These are phyloP conservation scores for Sebastes matsubarae DNA, from an alignment of 2,797 vertebrate species.

Conservation along the genomic window DNA sequence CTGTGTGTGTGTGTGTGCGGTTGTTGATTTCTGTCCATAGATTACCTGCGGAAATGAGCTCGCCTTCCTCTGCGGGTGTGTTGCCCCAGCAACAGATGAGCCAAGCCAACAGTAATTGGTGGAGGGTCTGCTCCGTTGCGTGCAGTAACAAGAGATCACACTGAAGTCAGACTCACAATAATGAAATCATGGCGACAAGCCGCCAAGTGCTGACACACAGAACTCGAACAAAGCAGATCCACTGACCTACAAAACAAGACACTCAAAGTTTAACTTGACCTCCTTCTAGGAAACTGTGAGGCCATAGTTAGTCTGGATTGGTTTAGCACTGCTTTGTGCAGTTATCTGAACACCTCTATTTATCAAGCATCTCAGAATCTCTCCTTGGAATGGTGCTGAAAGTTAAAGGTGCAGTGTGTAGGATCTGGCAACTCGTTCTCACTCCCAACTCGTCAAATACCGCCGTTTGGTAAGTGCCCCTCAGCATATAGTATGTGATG, in stretches of 20 bases:
- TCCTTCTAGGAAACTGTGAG: background rate
- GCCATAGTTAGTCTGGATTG: background rate
- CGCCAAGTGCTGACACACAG: background rate
- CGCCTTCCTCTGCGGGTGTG: slow-evolving; percentile 2
- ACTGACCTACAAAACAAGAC: background rate
- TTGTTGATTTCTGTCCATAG: slow-evolving; percentile 20
- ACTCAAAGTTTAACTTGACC: background rate
- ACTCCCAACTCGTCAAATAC: no score
- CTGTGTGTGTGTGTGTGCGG: background rate
- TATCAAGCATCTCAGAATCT: no score
- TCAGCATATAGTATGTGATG: no score
- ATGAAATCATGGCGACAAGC: background rate
- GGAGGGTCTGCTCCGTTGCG: slow-evolving; percentile 12
- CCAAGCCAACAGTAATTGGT: slow-evolving; percentile 27
- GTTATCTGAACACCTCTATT: background rate
- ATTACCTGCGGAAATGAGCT: slow-evolving; percentile 44
- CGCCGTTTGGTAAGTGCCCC: no score
- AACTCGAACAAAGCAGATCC: background rate
- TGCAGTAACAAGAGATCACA: slow-evolving; percentile 17
- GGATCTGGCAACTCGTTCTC: no score
- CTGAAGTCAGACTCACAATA: background rate
- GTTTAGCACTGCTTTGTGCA: background rate
- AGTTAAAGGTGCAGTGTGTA: no score
- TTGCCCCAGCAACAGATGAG: slow-evolving; percentile 53
- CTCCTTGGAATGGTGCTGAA: no score